phyloP scores from a whole-genome alignment of 2,113 vertebrate species.

The Salvelinus alpinus region DNA sequence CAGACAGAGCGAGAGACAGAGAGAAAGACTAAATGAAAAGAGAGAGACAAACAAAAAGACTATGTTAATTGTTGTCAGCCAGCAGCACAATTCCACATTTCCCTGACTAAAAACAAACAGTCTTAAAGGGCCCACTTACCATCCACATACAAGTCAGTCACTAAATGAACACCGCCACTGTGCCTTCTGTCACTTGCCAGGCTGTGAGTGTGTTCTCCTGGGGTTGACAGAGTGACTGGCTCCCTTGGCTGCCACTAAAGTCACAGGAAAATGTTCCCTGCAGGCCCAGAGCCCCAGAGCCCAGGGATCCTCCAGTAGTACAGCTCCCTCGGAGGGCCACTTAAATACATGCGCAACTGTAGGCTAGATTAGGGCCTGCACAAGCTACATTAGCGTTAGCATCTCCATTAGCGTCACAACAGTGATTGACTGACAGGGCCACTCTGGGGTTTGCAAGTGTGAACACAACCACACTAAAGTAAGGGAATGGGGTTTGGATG shows the following conservation, averaged over 20 bases:
- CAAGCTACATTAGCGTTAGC: constrained; percentile 56
- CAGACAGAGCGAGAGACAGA: neutral
- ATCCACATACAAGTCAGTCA: neutral
- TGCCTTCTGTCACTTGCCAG: constrained; percentile 1
- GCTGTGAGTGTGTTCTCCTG: neutral
- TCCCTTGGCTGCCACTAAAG: no score
- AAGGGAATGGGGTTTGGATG: constrained; percentile 42
- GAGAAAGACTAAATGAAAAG: neutral
- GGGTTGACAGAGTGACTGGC: no score
- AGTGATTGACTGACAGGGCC: constrained; percentile 54
- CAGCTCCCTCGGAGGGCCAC: neutral
- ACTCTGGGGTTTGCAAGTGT: constrained; percentile 61
- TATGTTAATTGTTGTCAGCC: neutral
- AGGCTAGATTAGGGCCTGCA: constrained; percentile 47
- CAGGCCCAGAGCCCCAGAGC: constrained; percentile 34
- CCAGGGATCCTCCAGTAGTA: constrained; percentile 34
- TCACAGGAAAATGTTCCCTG: constrained; percentile 1
- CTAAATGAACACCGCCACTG: neutral
- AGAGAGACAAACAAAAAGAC: neutral
- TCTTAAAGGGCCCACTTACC: neutral
- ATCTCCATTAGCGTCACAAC: neutral
- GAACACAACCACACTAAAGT: constrained; percentile 42
- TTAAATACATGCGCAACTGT: neutral
- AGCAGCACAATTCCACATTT: neutral
- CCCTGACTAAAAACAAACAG: constrained; percentile 1